Percentiles rank a stretch among this genome's conserved stretches.
Evolutionary conservation across 2,797 vertebrate genomes (phyloP).

Genomic region (Esox lucius): DNA sequence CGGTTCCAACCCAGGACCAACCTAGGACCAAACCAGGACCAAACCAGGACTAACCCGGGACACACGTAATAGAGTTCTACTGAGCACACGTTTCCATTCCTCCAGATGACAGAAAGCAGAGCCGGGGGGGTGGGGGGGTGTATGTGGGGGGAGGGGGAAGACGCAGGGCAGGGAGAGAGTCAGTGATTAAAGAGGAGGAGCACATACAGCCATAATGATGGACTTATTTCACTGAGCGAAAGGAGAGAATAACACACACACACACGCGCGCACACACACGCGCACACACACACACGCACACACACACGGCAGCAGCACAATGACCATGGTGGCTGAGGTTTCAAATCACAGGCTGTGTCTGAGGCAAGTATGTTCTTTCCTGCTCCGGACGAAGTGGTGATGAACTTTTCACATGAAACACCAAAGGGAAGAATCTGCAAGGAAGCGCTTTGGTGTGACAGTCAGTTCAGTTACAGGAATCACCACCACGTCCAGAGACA

Average conservation of each 20-base stretch:
- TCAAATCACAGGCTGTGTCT: conserved; percentile 74
- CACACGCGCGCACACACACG: too few relatives aligned
- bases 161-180: conserved; percentile 20
- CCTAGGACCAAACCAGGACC: too few relatives aligned
- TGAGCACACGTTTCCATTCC: too few relatives aligned
- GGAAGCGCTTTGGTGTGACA: conserved; percentile 18
- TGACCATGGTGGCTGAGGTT: conserved; percentile 69
- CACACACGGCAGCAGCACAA: conserved; percentile 33
- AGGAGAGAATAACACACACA: conserved; percentile 30
- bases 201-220: conserved; percentile 54
- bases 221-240: conserved; percentile 42
- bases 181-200: conserved; percentile 66
- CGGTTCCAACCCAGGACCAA: too few relatives aligned
- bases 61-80: too few relatives aligned
- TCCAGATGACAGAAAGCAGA: neutral
- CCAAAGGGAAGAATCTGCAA: conserved; percentile 22
- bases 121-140: neutral
- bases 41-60: too few relatives aligned
- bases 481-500: too few relatives aligned
- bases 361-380: conserved; percentile 61
- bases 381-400: conserved; percentile 46
- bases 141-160: conserved; percentile 9
- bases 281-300: too few relatives aligned
- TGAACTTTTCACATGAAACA: conserved; percentile 51
- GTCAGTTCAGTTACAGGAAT: too few relatives aligned